These are phyloP conservation scores for Diabrotica virgifera DNA, from an alignment of 1,140 invertebrate genomes.

Conservation along the genomic window DNA sequence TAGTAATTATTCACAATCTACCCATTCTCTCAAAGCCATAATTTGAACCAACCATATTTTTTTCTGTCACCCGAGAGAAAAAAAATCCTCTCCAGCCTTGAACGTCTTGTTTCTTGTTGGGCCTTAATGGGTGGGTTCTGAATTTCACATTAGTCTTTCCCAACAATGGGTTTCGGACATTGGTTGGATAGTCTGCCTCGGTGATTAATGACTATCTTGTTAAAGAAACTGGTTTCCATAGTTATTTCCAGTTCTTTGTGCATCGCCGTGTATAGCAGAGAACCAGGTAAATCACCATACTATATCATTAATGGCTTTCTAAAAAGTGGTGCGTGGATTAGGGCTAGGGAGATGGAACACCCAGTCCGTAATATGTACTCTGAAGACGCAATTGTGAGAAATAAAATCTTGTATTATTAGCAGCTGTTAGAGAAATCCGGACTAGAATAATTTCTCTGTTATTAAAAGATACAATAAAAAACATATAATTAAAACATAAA, in stretches of 20 bases:
- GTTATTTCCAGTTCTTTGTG: constrained; percentile 17
- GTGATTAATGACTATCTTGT: constrained; percentile 36
- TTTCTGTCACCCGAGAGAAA: background rate
- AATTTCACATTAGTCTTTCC: constrained; percentile 33
- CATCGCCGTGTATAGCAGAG: background rate
- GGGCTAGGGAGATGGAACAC: background rate
- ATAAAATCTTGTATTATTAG: no score
- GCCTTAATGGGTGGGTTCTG: constrained; percentile 32
- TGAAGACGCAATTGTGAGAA: no score
- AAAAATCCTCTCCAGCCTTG: background rate
- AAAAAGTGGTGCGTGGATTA: background rate
- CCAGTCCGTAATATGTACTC: no score
- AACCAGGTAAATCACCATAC: constrained; percentile 15
- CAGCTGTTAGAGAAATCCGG: no score
- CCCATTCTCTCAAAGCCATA: no score
- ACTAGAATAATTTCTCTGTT: no score
- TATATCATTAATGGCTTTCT: background rate
- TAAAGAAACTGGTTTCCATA: constrained; percentile 17
- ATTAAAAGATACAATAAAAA: no score
- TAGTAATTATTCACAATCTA: no score
- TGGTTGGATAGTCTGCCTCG: constrained; percentile 27
- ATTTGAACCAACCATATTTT: background rate
- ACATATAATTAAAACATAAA: no score
- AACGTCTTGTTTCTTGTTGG: constrained; percentile 7
- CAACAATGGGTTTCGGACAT: constrained; percentile 32